Evolutionary conservation across 2,888 invertebrate genomes (phyloP), one percentile per base, ranked within the genome.

Genomic region (Anarsia innoxiella): DNA sequence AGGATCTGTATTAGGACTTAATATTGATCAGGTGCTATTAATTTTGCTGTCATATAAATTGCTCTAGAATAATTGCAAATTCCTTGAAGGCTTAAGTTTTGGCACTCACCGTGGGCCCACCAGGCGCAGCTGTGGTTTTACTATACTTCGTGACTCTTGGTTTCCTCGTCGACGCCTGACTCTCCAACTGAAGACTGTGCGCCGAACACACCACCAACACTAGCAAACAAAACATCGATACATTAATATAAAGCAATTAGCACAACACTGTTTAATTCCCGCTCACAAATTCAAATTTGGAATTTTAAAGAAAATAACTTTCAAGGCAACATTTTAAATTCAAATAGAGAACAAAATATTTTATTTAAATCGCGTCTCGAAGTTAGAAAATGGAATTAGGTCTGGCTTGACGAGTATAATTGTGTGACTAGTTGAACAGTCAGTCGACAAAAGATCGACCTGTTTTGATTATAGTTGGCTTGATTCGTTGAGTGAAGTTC

Each of bases 121-220:
- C 83, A 3, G 85, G 85, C 6, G 75, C 66, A 2, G 61, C 45
- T 2, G 84, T 85, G 0, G 83, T 88, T 51, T 88, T 87, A 63
- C 88, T 89, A 53, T 89, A 89, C 67, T 90, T 90, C 30, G 89
- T 89, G 44, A 88, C 84, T 56, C 90, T 83, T 15, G 91, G 90
- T 57, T 88, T 88, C 49, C 88, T 75, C 5, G 89, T 89, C 14
- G 88, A 87, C 28, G 88, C 86, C 59, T 87, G 85, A 45, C 84
- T 87, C 58, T 87, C 86, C 54, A 89, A 60, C 66, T 89, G 87
- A 13, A 89, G 64, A 40, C 82, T 60, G 48, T 78, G 69, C 51
- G 64, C 82, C 46, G 77, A 72, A 54, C 76, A 77, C 46, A 83
- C 56, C 70, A 83, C 70, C 64, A 82, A 46, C 53, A 82, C 84